Evolutionary conservation across 1,140 invertebrate species (phyloP).

Genomic region (Cheumatopsyche charites): DNA sequence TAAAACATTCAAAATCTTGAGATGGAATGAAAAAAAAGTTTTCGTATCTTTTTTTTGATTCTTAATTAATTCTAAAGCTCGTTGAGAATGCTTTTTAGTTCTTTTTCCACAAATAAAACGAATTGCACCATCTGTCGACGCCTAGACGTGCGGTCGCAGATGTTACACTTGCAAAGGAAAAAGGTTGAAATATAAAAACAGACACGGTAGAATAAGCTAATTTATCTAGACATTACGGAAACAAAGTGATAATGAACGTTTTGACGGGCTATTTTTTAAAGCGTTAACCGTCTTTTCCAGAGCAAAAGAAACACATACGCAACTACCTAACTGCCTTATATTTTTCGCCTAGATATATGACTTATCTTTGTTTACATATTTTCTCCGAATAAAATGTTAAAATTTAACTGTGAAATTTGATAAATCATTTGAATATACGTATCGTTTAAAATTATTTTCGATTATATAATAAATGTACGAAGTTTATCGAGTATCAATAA

Average conservation of each 20-base stretch:
- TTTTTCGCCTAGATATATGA: too few species aligned
- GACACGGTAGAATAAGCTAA: slow-evolving; percentile 26
- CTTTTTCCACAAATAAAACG: background rate
- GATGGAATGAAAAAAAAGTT: too few species aligned
- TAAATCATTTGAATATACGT: too few species aligned
- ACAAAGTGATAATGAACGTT: slow-evolving; percentile 26
- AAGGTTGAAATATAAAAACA: slow-evolving; percentile 2
- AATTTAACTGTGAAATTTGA: too few species aligned
- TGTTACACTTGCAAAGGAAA: background rate
- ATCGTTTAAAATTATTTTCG: too few species aligned
- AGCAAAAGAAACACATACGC: background rate
- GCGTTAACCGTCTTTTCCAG: background rate
- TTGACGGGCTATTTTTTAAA: slow-evolving; percentile 21
- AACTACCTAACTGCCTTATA: too few species aligned
- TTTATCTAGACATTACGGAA: slow-evolving; percentile 24
- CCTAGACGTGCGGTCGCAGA: slow-evolving; percentile 19
- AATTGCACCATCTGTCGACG: slow-evolving; percentile 3
- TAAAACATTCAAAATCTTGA: too few species aligned
- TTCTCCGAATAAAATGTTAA: too few species aligned
- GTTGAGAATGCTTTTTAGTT: background rate
- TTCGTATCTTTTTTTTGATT: background rate
- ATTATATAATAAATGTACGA: too few species aligned
- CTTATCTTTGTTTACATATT: too few species aligned
- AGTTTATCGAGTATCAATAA: too few species aligned
- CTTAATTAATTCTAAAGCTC: background rate